Conservation (phyloP, 2,888 invertebrate species). For the Ormia ochracea region DNA sequence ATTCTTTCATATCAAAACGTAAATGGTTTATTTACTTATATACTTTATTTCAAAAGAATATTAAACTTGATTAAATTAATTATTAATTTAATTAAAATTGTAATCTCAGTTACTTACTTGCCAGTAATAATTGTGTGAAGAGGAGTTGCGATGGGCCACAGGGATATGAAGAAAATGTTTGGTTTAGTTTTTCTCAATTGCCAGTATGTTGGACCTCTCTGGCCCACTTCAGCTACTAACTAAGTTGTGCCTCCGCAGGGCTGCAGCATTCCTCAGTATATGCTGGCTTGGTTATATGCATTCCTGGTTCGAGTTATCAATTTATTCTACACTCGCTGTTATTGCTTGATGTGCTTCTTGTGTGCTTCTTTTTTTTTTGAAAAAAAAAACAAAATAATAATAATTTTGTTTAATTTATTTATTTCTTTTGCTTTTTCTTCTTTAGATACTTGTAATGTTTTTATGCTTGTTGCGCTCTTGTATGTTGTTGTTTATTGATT, state of each 20-base stretch:
- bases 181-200: background rate
- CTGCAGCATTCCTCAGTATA: background rate
- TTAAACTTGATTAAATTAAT: too few species aligned
- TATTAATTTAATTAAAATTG: too few species aligned
- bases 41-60: too few species aligned
- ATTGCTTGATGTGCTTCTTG: background rate
- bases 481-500: background rate
- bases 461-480: background rate
- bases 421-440: background rate
- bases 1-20: too few species aligned
- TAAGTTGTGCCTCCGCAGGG: background rate
- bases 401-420: conserved; percentile 29
- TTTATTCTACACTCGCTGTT: conserved; percentile 3
- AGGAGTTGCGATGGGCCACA: too few species aligned
- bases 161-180: background rate
- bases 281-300: background rate
- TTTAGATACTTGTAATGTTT: background rate
- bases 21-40: too few species aligned
- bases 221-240: background rate
- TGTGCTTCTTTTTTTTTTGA: background rate
- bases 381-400: background rate
- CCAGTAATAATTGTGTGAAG: too few species aligned
- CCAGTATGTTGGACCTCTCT: background rate
- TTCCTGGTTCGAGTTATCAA: conserved; percentile 18
- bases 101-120: too few species aligned